A percentile compares a stretch with the other conserved stretches of the same genome.
These are phyloP conservation scores for Sparus aurata DNA, from an alignment of 2,797 vertebrate genomes.

Conservation along the genomic window DNA sequence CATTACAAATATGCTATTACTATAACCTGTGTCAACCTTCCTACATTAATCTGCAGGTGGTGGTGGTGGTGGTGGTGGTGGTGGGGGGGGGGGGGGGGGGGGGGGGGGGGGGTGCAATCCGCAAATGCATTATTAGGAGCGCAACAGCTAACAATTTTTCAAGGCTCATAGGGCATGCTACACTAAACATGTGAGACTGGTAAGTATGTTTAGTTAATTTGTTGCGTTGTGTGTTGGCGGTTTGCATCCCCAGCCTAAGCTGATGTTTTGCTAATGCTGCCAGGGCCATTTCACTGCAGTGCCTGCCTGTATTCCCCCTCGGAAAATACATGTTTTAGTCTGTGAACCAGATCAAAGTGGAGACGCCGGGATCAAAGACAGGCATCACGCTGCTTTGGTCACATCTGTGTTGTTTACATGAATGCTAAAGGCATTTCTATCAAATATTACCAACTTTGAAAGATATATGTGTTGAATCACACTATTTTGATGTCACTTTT, in stretches of 20 bases:
- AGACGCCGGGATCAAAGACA: slow-evolving; percentile 85
- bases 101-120: slow-evolving; percentile 30
- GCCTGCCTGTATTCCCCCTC: slow-evolving; percentile 74
- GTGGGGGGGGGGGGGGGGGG: no score
- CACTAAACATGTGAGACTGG: slow-evolving; percentile 70
- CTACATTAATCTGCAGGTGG: slow-evolving; percentile 73
- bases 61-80: neutral
- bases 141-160: slow-evolving; percentile 58
- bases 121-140: slow-evolving; percentile 74
- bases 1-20: slow-evolving; percentile 64
- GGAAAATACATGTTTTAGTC: slow-evolving; percentile 87
- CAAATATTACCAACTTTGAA: slow-evolving; percentile 87
- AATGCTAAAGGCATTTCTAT: slow-evolving; percentile 88
- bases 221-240: slow-evolving; percentile 71
- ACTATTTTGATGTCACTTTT: slow-evolving; percentile 88
- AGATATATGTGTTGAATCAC: slow-evolving; percentile 87
- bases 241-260: slow-evolving; percentile 75
- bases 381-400: slow-evolving; percentile 81
- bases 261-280: slow-evolving; percentile 80
- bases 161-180: slow-evolving; percentile 67
- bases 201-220: slow-evolving; percentile 86
- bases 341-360: slow-evolving; percentile 86
- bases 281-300: slow-evolving; percentile 80
- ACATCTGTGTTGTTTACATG: slow-evolving; percentile 89
- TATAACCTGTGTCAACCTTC: slow-evolving; percentile 65